phyloP scores from a whole-genome alignment of 2,888 invertebrate genomes.

The Fissipunctia ypsillon region DNA sequence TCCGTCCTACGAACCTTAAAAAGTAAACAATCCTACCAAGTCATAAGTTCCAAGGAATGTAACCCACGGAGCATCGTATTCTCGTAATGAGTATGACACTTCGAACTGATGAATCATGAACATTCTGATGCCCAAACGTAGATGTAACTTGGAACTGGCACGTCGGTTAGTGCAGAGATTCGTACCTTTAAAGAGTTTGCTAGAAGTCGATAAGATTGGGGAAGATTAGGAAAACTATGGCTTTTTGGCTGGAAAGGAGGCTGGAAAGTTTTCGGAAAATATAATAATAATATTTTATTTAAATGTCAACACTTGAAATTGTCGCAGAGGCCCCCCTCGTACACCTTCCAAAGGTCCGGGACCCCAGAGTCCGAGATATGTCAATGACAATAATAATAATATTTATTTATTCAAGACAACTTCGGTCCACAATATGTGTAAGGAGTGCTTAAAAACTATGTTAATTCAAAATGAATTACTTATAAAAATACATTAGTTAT shows the following conservation, averaged over 20 bases:
- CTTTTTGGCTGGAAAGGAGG: too few relatives aligned
- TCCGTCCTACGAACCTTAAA: conserved; percentile 12
- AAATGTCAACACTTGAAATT: too few relatives aligned
- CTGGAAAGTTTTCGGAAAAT: background rate
- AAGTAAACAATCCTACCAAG: conserved; percentile 17
- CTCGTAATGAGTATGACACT: conserved; percentile 41
- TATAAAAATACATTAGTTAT: too few relatives aligned
- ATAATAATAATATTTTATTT: background rate
- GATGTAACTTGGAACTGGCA: conserved; percentile 7
- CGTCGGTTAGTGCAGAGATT: background rate
- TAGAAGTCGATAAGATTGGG: too few relatives aligned
- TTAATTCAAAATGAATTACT: background rate
- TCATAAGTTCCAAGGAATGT: conserved; percentile 36
- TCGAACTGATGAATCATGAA: conserved; percentile 43
- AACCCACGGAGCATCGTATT: conserved; percentile 21
- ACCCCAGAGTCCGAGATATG: too few relatives aligned
- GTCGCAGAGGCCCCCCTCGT: too few relatives aligned
- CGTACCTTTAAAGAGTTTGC: too few relatives aligned
- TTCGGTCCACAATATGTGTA: background rate
- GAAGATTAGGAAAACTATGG: background rate
- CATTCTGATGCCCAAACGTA: conserved; percentile 48
- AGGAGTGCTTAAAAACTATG: background rate
- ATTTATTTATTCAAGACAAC: background rate
- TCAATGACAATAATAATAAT: too few relatives aligned
- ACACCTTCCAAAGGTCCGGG: too few relatives aligned